Evolutionary conservation across 1,140 invertebrate genomes (phyloP).

Genomic region (Penaeus vannamei): DNA sequence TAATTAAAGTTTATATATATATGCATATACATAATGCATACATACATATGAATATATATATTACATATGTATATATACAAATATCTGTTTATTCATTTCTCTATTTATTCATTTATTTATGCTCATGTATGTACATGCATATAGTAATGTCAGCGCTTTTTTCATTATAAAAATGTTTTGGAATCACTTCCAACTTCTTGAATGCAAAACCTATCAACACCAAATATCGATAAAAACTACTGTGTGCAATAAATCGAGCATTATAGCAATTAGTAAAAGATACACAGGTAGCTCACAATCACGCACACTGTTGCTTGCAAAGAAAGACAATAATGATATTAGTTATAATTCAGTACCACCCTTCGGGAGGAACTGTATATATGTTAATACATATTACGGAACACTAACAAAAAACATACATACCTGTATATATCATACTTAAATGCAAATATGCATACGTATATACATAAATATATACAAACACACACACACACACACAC

Average conservation of each 20-base stretch:
- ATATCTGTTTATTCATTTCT: not conserved
- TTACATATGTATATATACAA: too few relatives aligned
- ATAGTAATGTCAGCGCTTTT: not conserved
- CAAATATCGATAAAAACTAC: too few relatives aligned
- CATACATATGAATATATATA: too few relatives aligned
- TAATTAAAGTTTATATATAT: too few relatives aligned
- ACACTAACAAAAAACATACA: not conserved
- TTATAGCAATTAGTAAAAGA: too few relatives aligned
- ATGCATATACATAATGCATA: too few relatives aligned
- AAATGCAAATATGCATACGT: too few relatives aligned
- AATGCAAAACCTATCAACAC: not conserved
- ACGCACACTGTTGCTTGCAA: too few relatives aligned
- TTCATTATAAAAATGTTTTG: not conserved
- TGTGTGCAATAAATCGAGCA: too few relatives aligned
- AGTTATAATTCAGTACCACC: not conserved
- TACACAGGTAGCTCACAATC: too few relatives aligned
- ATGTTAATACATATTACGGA: not conserved
- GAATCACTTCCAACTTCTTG: not conserved
- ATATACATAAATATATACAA: not conserved
- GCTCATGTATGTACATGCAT: not conserved
- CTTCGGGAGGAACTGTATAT: not conserved
- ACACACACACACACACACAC: not conserved
- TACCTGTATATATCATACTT: not conserved
- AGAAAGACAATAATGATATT: not conserved
- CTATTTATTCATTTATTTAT: not conserved